phyloP scores from a whole-genome alignment of 2,797 vertebrate species.

The Columba guinea region DNA sequence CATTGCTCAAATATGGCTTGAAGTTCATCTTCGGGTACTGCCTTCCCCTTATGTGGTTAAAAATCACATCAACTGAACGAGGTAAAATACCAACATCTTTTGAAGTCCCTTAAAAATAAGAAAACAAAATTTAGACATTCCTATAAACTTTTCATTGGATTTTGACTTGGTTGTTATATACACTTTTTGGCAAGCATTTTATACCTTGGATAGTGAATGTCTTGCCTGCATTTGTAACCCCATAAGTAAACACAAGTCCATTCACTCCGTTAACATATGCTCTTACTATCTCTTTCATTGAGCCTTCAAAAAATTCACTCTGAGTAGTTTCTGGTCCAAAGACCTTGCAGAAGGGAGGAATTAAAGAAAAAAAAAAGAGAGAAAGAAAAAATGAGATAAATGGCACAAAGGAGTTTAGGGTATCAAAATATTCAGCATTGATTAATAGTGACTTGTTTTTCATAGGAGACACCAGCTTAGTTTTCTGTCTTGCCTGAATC shows the following conservation, averaged over 20 bases:
- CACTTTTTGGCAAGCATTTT: neutral
- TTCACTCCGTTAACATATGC: slow-evolving; percentile 84
- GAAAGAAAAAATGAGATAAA: neutral
- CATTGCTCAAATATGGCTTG: slow-evolving; percentile 84
- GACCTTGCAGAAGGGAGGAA: slow-evolving; percentile 71
- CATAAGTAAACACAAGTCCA: slow-evolving; percentile 88
- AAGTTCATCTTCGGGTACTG: slow-evolving; percentile 85
- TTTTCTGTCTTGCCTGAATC: neutral
- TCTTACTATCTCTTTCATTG: slow-evolving; percentile 79
- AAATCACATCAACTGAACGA: slow-evolving; percentile 83
- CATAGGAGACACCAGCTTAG: neutral
- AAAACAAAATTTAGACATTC: neutral
- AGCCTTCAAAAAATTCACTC: slow-evolving; percentile 83
- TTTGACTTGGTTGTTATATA: neutral
- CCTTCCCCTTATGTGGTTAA: slow-evolving; percentile 75
- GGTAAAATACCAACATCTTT: slow-evolving; percentile 89
- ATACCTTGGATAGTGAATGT: slow-evolving; percentile 91
- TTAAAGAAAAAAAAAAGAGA: neutral
- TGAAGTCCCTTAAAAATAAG: slow-evolving; percentile 76
- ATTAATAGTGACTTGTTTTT: neutral
- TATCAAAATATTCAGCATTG: neutral
- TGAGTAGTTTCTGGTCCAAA: slow-evolving; percentile 85
- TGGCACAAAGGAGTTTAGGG: neutral
- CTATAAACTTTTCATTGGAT: neutral
- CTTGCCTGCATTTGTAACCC: slow-evolving; percentile 94